Base-by-base conservation (phyloP, 2,113 vertebrate species). In the Gopherus evgoodei region DNA sequence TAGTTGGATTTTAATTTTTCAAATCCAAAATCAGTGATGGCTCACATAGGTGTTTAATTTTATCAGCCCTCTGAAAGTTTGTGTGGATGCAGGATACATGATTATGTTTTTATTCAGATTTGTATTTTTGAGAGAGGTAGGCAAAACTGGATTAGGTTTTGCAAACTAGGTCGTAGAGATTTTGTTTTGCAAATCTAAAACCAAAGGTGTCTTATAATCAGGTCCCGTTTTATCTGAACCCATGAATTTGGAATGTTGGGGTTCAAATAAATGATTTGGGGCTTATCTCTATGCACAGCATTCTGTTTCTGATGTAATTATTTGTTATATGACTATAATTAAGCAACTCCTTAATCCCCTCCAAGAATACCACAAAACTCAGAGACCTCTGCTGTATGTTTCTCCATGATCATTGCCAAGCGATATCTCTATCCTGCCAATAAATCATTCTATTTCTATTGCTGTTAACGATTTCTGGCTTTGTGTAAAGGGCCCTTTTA, bases 281-380 rank as follows among this genome's bases (percentile, higher is more conserved):
- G 38, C 21, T 91, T 21, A 31, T 17, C 2, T 81, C 78, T 75
- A 81, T 57, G 9, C 38, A 84, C 35, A 47, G 25, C 38, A 56
- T 56, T 31, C n/a, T 92, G 86, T 88, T 92, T 81, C 38, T 81
- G 57, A 92, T 84, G 44, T 19, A 81, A 88, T 79, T 69, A 84
- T 84, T 84, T 89, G 81, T 76, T 81, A 1, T 56, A 16, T 35
- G 82, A 88, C 90, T 95, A 11, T 76, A 93, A 93, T 93, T 75
- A 0, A 2, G 25, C 50, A 91, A 44, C 3, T 21, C 53, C 22
- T 24, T 94, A 91, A 57, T 90, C 86, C n/a, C 21, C 94, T 94
- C 42, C 76, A 90, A 91, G 56, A 93, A 82, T 53, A 72, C 17
- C 29, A 47, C 93, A 93, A 76, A 94, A 94, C 76, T 96, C 53